A percentile compares a stretch with the other conserved stretches of the same genome.
These are phyloP conservation scores for Ochotona curzoniae DNA, from an alignment of 2,113 vertebrate genomes.

Conservation along the genomic window DNA sequence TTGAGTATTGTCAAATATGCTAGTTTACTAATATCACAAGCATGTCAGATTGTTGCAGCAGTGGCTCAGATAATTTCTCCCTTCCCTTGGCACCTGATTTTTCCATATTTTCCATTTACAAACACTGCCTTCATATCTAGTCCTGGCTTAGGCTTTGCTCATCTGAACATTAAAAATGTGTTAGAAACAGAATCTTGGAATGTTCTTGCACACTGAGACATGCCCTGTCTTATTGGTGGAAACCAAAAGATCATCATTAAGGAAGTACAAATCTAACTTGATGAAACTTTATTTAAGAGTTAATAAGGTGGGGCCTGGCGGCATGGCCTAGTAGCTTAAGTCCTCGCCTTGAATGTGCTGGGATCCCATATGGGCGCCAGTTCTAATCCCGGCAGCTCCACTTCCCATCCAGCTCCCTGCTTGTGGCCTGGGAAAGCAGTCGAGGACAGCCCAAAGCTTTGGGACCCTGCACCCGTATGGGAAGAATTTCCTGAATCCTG, in stretches of 20 bases:
- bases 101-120: not conserved
- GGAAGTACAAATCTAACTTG: not conserved
- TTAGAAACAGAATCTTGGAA: constrained; percentile 8
- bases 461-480: no score
- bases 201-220: not conserved
- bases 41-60: not conserved
- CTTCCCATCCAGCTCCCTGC: no score
- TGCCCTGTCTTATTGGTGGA: not conserved
- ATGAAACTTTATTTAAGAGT: no score
- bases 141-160: not conserved
- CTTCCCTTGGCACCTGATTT: not conserved
- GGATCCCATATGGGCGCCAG: no score
- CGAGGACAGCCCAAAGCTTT: no score
- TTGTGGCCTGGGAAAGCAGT: no score
- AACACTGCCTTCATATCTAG: not conserved
- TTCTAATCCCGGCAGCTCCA: no score
- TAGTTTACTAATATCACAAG: not conserved
- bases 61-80: not conserved
- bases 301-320: not conserved
- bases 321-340: no score
- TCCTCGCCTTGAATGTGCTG: no score
- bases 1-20: not conserved
- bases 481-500: no score
- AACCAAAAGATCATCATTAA: not conserved
- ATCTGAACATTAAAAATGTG: not conserved